phyloP scores from a whole-genome alignment of 2,113 vertebrate genomes.

The Myanophis thanlyinensis region DNA sequence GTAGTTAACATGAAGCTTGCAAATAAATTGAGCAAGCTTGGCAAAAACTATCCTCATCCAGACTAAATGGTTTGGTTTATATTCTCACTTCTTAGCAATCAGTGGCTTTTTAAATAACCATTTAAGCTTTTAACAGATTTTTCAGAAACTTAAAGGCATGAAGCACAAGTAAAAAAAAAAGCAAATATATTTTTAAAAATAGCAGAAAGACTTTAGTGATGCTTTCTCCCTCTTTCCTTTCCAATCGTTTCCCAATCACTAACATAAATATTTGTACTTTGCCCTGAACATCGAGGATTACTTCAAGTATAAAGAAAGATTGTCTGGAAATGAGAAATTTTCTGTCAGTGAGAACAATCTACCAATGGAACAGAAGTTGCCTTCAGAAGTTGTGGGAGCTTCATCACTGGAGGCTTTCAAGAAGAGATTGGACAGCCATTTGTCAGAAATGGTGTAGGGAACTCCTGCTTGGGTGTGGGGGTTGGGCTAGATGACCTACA shows the following conservation, averaged over 20 bases:
- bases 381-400: too few species aligned
- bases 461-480: too few species aligned
- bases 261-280: neutral
- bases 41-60: slow-evolving; percentile 27
- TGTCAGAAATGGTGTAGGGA: too few species aligned
- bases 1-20: slow-evolving; percentile 14
- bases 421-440: too few species aligned
- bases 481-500: too few species aligned
- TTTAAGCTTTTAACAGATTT: neutral
- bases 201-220: neutral
- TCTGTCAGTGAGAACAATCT: too few species aligned
- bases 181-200: neutral
- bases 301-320: too few species aligned
- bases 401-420: too few species aligned
- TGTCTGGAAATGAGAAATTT: too few species aligned
- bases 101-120: slow-evolving; percentile 22
- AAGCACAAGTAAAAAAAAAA: neutral
- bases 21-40: slow-evolving; percentile 22
- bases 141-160: neutral
- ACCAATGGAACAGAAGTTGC: too few species aligned
- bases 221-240: neutral
- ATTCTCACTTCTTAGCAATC: neutral
- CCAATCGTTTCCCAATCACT: neutral
- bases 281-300: neutral
- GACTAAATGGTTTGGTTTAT: slow-evolving; percentile 23